Evolutionary conservation across 2,113 vertebrate species (phyloP), one percentile per base, ranked within the genome.

Genomic region (Chaenogobius annularis): DNA sequence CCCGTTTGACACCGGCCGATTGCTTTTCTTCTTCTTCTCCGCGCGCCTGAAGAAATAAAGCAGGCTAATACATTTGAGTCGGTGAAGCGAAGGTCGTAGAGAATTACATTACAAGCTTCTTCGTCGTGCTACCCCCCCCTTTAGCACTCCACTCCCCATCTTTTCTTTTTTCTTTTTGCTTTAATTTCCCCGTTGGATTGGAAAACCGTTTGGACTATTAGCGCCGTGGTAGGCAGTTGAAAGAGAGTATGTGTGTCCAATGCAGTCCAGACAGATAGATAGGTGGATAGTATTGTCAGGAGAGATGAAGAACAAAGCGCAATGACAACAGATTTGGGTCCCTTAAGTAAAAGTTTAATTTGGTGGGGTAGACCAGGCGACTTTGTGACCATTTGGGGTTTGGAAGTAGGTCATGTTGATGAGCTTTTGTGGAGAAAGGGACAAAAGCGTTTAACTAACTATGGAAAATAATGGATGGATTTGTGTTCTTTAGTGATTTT

Each of bases 131-230:
- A 17, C 12, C 0, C 68, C 52, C n/a, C 23, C 26, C 62, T 66
- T 13, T 64, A 64, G 31, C 52, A 19, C 46, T 10, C 56, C 69
- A 11, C 71, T 19, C 44, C 70, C 37, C 43, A 63, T 15, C 74
- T 19, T 59, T 59, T 59, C 23, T 59, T 31, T 13, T 43, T 69
- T 23, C 62, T 82, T 88, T 86, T 76, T 62, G 62, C 81, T 90
- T 90, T 92, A 91, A 93, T 92, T 93, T 92, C 88, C 92, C 89
- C 74, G 52, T 75, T 91, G 91, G 85, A 92, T 92, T 91, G 90
- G 83, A 83, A 87, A 91, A 87, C 75, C 72, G 35, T 88, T 90
- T 90, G 87, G 79, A 87, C 86, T 83, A 84, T 89, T 90, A 89
- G 75, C 82, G 73, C 79, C 78, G 80, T 72, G 79, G 78, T 88